Percentiles rank a stretch among this genome's conserved stretches.
Conservation (phyloP, 2,113 vertebrate species). For the Bujurquina vittata region DNA sequence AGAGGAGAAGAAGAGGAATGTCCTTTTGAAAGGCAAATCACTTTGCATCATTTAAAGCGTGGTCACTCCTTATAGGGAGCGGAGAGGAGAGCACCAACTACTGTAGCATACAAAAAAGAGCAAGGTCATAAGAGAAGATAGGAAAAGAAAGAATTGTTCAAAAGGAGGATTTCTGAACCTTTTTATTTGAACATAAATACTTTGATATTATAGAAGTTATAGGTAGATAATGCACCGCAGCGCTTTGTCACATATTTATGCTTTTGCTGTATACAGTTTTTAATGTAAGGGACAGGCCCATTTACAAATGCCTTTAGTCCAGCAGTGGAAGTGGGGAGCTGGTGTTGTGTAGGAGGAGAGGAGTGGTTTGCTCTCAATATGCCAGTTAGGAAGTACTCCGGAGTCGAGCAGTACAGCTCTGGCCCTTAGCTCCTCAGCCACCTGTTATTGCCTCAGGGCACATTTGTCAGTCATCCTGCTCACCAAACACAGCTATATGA, state of each 20-base stretch:
- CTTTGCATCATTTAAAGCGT: conserved; percentile 48
- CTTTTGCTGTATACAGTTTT: background rate
- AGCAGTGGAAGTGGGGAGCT: conserved; percentile 45
- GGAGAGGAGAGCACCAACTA: conserved; percentile 10
- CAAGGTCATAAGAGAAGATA: conserved; percentile 34
- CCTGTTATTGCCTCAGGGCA: conserved; percentile 60
- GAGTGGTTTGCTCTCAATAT: conserved; percentile 46
- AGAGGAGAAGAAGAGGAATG: conserved; percentile 23
- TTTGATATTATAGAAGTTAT: background rate
- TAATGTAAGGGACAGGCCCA: conserved; percentile 27
- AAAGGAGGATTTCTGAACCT: background rate
- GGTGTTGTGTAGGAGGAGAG: conserved; percentile 62
- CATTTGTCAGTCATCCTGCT: conserved; percentile 33
- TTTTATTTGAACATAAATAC: background rate
- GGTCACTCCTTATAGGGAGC: conserved; percentile 9
- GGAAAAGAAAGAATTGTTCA: background rate
- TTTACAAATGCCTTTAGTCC: conserved; percentile 52
- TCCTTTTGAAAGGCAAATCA: conserved; percentile 43
- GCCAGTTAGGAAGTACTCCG: conserved; percentile 51
- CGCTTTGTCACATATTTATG: conserved; percentile 5
- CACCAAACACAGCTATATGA: conserved; percentile 21
- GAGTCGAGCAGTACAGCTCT: conserved; percentile 38
- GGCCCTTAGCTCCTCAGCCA: conserved; percentile 42
- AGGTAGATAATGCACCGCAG: background rate
- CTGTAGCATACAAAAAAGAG: conserved; percentile 30